Percentiles rank a stretch among this genome's conserved stretches.
These are phyloP conservation scores for Ciconia stormi DNA, from an alignment of 2,113 vertebrate species.

Conservation along the genomic window DNA sequence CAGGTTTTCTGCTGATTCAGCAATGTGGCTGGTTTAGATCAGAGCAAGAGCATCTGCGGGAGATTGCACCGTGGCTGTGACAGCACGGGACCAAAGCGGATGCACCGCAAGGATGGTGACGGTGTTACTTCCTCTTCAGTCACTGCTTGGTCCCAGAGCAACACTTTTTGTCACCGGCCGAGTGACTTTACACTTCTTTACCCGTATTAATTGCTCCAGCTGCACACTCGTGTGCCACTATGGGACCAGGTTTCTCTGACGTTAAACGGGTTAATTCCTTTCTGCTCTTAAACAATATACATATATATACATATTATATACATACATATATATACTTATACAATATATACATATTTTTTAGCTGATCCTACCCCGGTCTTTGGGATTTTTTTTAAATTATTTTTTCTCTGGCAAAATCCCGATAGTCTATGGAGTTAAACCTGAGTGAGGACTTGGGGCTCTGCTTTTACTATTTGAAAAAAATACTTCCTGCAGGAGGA, in stretches of 20 bases:
- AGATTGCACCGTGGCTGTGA: not conserved
- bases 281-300: not conserved
- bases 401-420: not conserved
- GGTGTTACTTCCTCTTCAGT: not conserved
- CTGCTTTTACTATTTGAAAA: not conserved
- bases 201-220: not conserved
- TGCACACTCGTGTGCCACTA: accelerated
- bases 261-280: not conserved
- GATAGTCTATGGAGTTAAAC: accelerated
- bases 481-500: not conserved
- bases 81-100: accelerated
- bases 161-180: not conserved
- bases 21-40: not conserved
- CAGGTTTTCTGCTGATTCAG: not conserved
- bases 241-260: not conserved
- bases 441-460: not conserved
- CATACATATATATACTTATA: no score
- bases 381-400: not conserved
- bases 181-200: not conserved
- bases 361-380: not conserved
- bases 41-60: not conserved
- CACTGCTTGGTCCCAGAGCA: not conserved
- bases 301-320: no score
- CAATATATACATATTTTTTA: not conserved
- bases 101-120: not conserved